Evolutionary conservation across 2,113 vertebrate genomes (phyloP), one percentile per base, ranked within the genome.

Genomic region (Geococcyx californianus): DNA sequence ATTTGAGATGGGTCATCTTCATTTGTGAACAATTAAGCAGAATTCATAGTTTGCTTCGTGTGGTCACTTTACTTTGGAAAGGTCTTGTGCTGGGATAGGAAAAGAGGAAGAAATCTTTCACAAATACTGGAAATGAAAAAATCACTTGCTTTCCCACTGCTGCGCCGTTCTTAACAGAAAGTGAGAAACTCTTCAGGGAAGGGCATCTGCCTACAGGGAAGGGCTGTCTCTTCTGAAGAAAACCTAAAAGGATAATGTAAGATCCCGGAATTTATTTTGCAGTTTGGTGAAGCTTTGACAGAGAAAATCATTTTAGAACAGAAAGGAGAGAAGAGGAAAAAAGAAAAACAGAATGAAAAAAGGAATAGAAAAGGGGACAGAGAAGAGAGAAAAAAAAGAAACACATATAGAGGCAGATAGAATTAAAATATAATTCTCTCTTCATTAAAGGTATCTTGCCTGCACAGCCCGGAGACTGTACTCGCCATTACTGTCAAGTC

Each of bases 61-160:
- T n/a, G 16, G 64, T 63, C 69, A 17, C 47, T 93, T 91, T 92
- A 55, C 60, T 94, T 95, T 78, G 40, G 15, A 72, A 89, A 95
- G 42, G 26, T 47, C 54, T 89, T 38, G 54, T 80, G 42, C 23
- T 76, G 26, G 34, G 25, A 60, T 54, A 82, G 59, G 66, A 69
- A 78, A 70, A 54, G 33, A 62, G 54, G 7, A 67, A 44, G 52
- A 66, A 78, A 67, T 1, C 45, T 87, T 60, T n/a, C 33, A 70
- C 15, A 45, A 58, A 45, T 59, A 44, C n/a, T 33, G 25, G 47
- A 74, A 60, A 40, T 60, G n/a, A 47, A 68, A 47, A 62, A 66
- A 70, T 40, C 7, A 38, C 6, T 77, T 31, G 13, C 49, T 90
- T 93, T 90, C 33, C 45, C 6, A 31, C 18, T 69, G 44, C 56